phyloP scores from a whole-genome alignment of 2,113 vertebrate species.

The Caranx melampygus region DNA sequence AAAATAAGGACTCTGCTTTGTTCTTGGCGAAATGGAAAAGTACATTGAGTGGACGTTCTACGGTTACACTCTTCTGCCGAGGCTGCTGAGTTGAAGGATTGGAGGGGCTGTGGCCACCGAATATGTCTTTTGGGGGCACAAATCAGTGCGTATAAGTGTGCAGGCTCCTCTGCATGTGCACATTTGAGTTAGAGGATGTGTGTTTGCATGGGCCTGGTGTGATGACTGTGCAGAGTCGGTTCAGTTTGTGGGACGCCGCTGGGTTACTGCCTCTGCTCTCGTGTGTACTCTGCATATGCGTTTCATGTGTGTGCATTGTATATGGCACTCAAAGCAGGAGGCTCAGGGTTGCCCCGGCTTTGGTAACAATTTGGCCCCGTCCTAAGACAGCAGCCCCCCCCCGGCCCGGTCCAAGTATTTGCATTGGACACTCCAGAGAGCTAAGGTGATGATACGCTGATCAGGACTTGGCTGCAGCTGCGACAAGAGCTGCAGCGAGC shows the following conservation, averaged over 20 bases:
- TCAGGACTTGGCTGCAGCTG: constrained; percentile 27
- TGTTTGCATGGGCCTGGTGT: constrained; percentile 2
- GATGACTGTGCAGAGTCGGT: neutral
- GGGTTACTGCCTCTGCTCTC: neutral
- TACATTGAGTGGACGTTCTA: constrained; percentile 54
- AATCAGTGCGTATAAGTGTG: constrained; percentile 11
- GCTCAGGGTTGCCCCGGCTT: constrained; percentile 11
- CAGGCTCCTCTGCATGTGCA: neutral
- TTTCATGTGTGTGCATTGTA: constrained; percentile 11
- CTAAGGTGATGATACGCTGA: constrained; percentile 35
- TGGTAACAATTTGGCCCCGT: constrained; percentile 30
- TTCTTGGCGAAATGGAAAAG: constrained; percentile 64
- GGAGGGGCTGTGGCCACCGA: constrained; percentile 19
- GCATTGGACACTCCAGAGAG: constrained; percentile 18
- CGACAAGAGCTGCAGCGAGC: neutral
- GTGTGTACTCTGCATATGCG: neutral
- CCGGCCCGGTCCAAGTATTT: neutral
- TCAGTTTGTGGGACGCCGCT: constrained; percentile 10
- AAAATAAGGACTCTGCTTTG: constrained; percentile 66
- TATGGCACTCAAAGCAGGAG: neutral
- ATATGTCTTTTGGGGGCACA: constrained; percentile 12
- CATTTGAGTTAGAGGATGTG: neutral
- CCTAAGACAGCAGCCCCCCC: constrained; percentile 1
- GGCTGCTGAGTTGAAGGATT: constrained; percentile 49
- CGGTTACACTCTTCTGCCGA: constrained; percentile 61